These are phyloP conservation scores for Drosophila sp. DNA, from an alignment of 1,140 invertebrate species.

Conservation along the genomic window DNA sequence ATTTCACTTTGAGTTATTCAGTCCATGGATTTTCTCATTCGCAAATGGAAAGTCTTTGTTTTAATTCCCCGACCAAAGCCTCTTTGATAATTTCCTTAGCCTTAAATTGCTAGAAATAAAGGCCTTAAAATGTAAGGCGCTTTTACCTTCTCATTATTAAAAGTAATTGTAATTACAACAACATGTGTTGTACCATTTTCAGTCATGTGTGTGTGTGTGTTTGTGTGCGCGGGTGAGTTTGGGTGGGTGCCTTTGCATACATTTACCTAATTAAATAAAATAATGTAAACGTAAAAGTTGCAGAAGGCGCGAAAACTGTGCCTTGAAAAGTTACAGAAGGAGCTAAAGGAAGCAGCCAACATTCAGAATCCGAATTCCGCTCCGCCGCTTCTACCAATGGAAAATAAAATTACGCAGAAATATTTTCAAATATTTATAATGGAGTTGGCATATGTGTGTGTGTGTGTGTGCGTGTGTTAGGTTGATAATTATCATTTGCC, in stretches of 20 bases:
- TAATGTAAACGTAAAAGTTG: conserved; percentile 78
- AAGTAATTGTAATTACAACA: conserved; percentile 75
- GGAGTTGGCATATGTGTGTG: conserved; percentile 8
- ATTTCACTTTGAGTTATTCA: too few species aligned
- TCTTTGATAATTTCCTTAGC: conserved; percentile 21
- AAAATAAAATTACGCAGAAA: conserved; percentile 65
- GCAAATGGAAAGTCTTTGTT: not conserved
- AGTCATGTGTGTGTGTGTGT: conserved; percentile 20
- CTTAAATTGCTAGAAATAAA: conserved; percentile 17
- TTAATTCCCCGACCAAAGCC: not conserved
- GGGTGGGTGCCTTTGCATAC: conserved; percentile 66
- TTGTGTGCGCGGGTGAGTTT: conserved; percentile 9
- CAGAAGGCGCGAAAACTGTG: conserved; percentile 61
- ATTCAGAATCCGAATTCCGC: conserved; percentile 12
- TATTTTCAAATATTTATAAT: conserved; percentile 68
- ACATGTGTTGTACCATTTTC: conserved; percentile 64
- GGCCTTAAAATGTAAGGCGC: conserved; percentile 17
- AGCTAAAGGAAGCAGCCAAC: not conserved
- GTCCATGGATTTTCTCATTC: not conserved
- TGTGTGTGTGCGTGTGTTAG: conserved; percentile 32
- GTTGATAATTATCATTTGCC: conserved; percentile 75
- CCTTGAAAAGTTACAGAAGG: conserved; percentile 40
- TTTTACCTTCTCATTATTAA: conserved; percentile 69
- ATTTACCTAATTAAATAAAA: conserved; percentile 82
- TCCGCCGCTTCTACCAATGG: conserved; percentile 53